Conservation (phyloP, 2,797 vertebrate genomes). For the Xenopus petersii region DNA sequence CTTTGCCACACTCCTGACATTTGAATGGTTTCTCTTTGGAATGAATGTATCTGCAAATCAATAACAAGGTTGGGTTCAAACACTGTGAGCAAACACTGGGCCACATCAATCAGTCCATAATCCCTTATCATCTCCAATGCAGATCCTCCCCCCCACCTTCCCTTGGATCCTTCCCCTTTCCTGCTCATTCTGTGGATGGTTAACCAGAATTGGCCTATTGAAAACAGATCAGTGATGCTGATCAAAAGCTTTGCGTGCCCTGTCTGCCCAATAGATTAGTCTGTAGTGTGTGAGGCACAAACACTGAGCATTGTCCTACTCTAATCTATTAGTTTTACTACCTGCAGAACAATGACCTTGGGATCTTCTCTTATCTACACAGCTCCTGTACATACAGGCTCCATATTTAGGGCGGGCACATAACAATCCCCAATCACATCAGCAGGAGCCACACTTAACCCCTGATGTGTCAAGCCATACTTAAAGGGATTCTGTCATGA, state of each 20-base stretch:
- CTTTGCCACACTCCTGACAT: slow-evolving; percentile 98
- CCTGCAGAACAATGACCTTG: slow-evolving; percentile 29
- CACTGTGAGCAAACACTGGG: slow-evolving; percentile 33
- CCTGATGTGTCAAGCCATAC: too few relatives aligned
- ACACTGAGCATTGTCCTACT: slow-evolving; percentile 30
- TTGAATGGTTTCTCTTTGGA: slow-evolving; percentile 99
- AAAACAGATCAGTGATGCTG: slow-evolving; percentile 44
- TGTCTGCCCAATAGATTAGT: slow-evolving; percentile 48
- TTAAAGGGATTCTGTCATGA: too few relatives aligned
- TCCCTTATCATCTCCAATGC: neutral
- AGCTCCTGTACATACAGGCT: slow-evolving; percentile 37
- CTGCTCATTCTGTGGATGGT: slow-evolving; percentile 38
- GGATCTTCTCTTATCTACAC: slow-evolving; percentile 29
- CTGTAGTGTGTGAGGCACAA: neutral
- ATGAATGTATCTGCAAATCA: slow-evolving; percentile 94
- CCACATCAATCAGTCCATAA: slow-evolving; percentile 9
- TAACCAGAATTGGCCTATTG: slow-evolving; percentile 49
- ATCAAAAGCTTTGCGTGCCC: slow-evolving; percentile 48
- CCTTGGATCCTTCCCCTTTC: too few relatives aligned
- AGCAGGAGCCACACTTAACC: too few relatives aligned
- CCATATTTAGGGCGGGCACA: neutral
- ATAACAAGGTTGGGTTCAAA: slow-evolving; percentile 64
- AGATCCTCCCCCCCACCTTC: too few relatives aligned
- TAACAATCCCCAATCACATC: neutral
- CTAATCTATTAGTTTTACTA: slow-evolving; percentile 24